phyloP scores from a whole-genome alignment of 2,113 vertebrate species.

The Lucifuga dentata region DNA sequence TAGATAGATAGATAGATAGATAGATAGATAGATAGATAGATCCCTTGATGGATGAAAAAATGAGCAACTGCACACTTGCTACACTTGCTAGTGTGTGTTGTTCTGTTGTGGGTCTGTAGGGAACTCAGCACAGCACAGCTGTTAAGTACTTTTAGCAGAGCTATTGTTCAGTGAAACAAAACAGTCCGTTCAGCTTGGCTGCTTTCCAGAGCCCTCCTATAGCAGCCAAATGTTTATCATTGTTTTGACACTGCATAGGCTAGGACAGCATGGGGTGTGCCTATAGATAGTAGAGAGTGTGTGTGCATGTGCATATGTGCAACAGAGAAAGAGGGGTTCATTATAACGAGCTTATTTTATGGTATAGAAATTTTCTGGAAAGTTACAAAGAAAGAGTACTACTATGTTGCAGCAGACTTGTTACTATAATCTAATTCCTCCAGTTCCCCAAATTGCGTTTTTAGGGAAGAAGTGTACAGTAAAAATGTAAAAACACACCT shows the following conservation, averaged over 20 bases:
- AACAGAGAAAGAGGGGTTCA: not conserved
- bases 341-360: too few species aligned
- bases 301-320: conserved; percentile 7
- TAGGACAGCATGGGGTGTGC: conserved; percentile 75
- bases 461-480: not conserved
- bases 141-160: conserved; percentile 78
- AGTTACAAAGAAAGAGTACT: conserved; percentile 46
- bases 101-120: conserved; percentile 65
- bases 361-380: too few species aligned
- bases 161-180: conserved; percentile 82
- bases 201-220: conserved; percentile 77
- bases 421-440: conserved; percentile 17
- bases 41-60: conserved; percentile 54
- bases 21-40: conserved; percentile 14
- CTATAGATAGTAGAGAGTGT: conserved; percentile 68
- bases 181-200: conserved; percentile 80
- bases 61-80: conserved; percentile 69
- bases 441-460: conserved; percentile 30
- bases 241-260: conserved; percentile 80
- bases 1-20: conserved; percentile 16
- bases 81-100: conserved; percentile 60
- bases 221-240: conserved; percentile 81
- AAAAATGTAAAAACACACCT: not conserved
- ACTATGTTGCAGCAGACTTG: conserved; percentile 24
- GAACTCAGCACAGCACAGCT: conserved; percentile 75